Conservation (phyloP, 2,113 vertebrate species). For the Austrofundulus limnaeus region DNA sequence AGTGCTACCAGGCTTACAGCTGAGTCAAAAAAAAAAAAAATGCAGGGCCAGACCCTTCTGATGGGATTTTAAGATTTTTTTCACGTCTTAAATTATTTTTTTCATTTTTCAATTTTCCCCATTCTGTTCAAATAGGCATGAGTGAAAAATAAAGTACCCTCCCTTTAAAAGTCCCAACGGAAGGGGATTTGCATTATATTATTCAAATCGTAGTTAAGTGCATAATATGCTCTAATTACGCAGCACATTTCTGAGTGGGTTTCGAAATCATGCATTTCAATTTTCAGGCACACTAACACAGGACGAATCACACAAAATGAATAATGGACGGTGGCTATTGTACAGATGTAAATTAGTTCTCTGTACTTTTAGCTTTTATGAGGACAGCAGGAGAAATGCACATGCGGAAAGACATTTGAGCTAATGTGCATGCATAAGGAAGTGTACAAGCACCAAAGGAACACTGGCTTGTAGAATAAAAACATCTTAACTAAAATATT, state of each 20-base stretch:
- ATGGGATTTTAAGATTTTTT: conserved; percentile 33
- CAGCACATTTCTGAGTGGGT: conserved; percentile 51
- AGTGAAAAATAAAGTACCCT: conserved; percentile 54
- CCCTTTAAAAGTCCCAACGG: conserved; percentile 54
- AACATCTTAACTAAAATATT: no score
- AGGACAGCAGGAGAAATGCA: not conserved
- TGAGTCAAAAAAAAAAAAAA: conserved; percentile 67
- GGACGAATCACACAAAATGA: conserved; percentile 53
- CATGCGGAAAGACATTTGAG: conserved; percentile 21
- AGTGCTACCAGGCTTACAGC: conserved; percentile 70
- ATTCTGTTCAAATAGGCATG: conserved; percentile 20
- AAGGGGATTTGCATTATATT: conserved; percentile 71
- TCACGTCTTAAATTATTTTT: no score
- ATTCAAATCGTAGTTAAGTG: conserved; percentile 71
- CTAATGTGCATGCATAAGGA: conserved; percentile 6
- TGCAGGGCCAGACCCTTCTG: conserved; percentile 41
- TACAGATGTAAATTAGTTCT: conserved; percentile 40
- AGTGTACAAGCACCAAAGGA: not conserved
- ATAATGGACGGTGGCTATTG: conserved; percentile 51
- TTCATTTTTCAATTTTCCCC: not conserved
- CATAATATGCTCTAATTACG: conserved; percentile 73
- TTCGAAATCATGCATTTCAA: conserved; percentile 66
- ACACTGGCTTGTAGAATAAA: no score
- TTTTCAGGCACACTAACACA: conserved; percentile 49
- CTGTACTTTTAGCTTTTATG: conserved; percentile 11